Evolutionary conservation across 2,113 vertebrate genomes (phyloP), one percentile per base, ranked within the genome.

Genomic region (Archilochus colubris): DNA sequence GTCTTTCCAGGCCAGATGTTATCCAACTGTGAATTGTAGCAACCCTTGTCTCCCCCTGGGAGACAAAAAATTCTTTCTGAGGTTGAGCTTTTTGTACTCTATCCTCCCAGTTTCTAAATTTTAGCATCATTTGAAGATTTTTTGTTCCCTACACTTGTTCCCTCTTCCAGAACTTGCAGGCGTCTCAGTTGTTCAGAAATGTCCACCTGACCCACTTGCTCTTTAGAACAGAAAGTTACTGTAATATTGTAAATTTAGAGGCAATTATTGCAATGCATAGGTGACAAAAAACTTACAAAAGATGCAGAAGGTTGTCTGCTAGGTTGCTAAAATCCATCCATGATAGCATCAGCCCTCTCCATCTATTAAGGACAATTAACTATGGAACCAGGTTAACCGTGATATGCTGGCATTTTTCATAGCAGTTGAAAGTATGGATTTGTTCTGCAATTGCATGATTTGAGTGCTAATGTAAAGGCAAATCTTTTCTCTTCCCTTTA

Each of bases 61-160:
- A 78, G 33, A 75, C 4, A 77, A 54, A 25, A 58, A 38, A 7
- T 76, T 75, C 3, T 38, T 36, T 68, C 36, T n/a, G 54, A 14
- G 1, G 5, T 11, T 5, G 75, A 13, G 1, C 3, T 55, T 77
- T 78, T 46, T 82, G 4, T 9, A 53, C 3, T 8, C 2, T 19
- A 1, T 48, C 75, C 33, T 86, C 25, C 16, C 14, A 38, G 64
- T 89, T 72, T 68, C 23, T 64, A 24, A 25, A 82, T 78, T 86
- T 68, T 69, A 44, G 4, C 17, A 24, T 43, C 9, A 10, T 64
- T 57, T 69, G n/a, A 9, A 50, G n/a, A 30, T 10, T 84, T 81
- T 12, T 72, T 64, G 9, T 9, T 28, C 46, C 23, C 12, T 78
- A 14, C 2, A 3, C 31, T 67, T 78, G 3, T 12, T 88, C 6